phyloP scores from a whole-genome alignment of 35 echinoderm and acorn worm species.

The Apostichopus parvimensis region DNA sequence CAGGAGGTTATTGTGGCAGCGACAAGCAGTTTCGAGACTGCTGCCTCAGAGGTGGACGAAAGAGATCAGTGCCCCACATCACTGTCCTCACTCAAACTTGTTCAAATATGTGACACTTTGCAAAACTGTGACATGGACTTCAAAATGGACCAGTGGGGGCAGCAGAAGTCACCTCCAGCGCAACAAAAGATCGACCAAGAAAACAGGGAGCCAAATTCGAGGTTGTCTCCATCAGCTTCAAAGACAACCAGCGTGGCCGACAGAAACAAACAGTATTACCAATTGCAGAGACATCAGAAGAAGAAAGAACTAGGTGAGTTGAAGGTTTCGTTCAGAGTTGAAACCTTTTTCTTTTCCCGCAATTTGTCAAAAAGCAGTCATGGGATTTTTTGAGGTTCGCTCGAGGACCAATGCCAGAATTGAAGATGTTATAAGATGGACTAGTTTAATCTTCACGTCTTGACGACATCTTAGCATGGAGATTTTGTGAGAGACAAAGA shows the following conservation, averaged over 20 bases:
- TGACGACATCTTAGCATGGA: too few species aligned
- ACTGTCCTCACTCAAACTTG: constrained; percentile 50
- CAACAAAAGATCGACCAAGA: constrained; percentile 43
- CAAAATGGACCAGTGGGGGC: constrained; percentile 59
- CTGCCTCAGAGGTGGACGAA: constrained; percentile 4
- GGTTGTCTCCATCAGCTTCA: constrained; percentile 27
- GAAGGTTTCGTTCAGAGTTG: background rate
- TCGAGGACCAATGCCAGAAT: too few species aligned
- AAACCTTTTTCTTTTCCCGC: background rate
- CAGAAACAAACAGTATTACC: constrained; percentile 47
- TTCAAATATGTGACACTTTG: constrained; percentile 54
- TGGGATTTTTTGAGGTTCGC: too few species aligned
- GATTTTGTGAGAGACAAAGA: too few species aligned
- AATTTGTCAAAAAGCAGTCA: background rate
- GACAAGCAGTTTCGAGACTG: background rate
- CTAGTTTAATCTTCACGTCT: too few species aligned
- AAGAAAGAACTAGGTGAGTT: constrained; percentile 56
- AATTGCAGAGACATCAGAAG: constrained; percentile 45
- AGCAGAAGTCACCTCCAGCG: constrained; percentile 41
- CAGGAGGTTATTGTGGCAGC: constrained; percentile 17
- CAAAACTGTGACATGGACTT: constrained; percentile 57
- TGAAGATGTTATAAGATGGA: too few species aligned
- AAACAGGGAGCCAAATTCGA: constrained; percentile 51
- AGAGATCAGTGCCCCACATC: constrained; percentile 45
- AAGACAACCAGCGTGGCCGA: background rate